Evolutionary conservation across 2,888 invertebrate species (phyloP).

Genomic region (Agrotis exclamationis): DNA sequence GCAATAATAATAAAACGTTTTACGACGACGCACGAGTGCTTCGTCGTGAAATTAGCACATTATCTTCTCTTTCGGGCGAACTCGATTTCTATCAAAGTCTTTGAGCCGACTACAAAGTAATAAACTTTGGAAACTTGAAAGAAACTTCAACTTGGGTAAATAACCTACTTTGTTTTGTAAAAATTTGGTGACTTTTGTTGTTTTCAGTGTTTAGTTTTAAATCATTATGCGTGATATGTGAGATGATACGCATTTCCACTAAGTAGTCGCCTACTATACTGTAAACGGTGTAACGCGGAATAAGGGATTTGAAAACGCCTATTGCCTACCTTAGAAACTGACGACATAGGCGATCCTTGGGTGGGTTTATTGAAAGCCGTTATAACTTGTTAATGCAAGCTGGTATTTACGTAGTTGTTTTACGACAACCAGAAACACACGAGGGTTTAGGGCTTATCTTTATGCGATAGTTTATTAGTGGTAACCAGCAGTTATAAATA

Average conservation of each 20-base stretch:
- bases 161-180: slow-evolving; percentile 12
- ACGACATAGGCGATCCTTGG: not conserved
- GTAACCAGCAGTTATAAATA: not conserved
- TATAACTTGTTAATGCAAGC: not conserved
- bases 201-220: not conserved
- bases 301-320: not conserved
- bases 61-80: slow-evolving; percentile 35
- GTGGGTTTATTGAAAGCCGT: slow-evolving; percentile 5
- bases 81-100: slow-evolving; percentile 28
- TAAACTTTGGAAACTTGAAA: slow-evolving; percentile 20
- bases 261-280: not conserved
- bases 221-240: too few relatives aligned
- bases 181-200: not conserved
- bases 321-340: not conserved
- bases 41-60: slow-evolving; percentile 40
- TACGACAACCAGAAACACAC: not conserved
- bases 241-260: too few relatives aligned
- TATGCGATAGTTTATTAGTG: not conserved
- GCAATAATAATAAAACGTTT: slow-evolving; percentile 58
- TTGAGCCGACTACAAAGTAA: slow-evolving; percentile 26
- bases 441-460: not conserved
- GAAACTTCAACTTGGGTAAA: slow-evolving; percentile 4
- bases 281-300: not conserved
- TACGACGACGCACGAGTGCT: slow-evolving; percentile 41
- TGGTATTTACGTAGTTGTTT: not conserved